Base-by-base conservation (phyloP, 2,888 invertebrate genomes). In the Loripinus fragilis region DNA sequence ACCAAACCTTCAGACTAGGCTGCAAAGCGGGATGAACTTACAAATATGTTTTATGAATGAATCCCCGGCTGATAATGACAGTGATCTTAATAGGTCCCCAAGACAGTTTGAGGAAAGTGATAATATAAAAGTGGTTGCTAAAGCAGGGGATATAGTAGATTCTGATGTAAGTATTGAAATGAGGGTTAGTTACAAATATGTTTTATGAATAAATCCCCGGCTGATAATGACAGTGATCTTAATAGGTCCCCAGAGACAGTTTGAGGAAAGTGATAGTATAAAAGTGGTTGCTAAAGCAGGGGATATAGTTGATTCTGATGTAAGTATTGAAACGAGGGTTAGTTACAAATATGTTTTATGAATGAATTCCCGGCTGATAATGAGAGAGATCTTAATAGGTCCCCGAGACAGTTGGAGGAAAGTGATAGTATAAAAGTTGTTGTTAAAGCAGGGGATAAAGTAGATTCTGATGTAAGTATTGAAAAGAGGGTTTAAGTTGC, bases 11-110 rank as follows among this genome's bases (percentile, higher is more conserved):
- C 97, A 97, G 93, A 96, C 97, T 84, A 95, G 98, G 89, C 95
- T 98, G 20, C 93, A 93, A 79, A 92, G 93, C 66, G 93, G 97
- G 88, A 97, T 97, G 96, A 98, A 97, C 94, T 96, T 98, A 71
- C 98, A 98, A 95, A 97, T 98, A 91, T 98, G 98, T 95, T 98
- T 98, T 94, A 97, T 98, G 97, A 98, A 98, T 94, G 98, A 98
- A 64, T 84, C 81, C 17, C 81, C 81, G 0, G 81, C 78, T 23
- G 84, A 88, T 71, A 80, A 88, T 12, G 84, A 86, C 76, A 80
- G 86, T 78, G 60, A 60, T 30, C 33, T 17, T 30, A 74, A 76
- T 12, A 50, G 55, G 65, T 83, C 83, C 17, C 83, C 83, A 69
- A 55, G 83, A 68, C 83, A 83, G 80, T 80, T 74, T 52, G 83